Percentiles rank a stretch among this genome's conserved stretches.
phyloP scores from a whole-genome alignment of 2,888 invertebrate genomes.

The Trissolcus japonicus region DNA sequence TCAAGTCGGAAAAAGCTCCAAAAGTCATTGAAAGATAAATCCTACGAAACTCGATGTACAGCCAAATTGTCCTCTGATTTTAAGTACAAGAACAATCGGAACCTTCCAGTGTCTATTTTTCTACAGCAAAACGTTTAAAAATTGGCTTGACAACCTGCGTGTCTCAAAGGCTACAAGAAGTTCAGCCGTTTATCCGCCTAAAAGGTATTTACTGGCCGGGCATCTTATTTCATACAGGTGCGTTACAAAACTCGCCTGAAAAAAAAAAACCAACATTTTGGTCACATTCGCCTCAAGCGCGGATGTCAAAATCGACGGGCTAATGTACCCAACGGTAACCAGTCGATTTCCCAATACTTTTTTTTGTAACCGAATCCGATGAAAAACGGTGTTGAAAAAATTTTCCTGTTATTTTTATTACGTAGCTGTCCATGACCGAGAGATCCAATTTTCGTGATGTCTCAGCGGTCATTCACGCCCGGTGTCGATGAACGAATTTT shows the following conservation, averaged over 20 bases:
- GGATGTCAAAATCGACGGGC: slow-evolving; percentile 39
- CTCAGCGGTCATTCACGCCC: slow-evolving; percentile 36
- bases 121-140: slow-evolving; percentile 6
- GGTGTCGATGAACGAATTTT: slow-evolving; percentile 23
- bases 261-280: slow-evolving; percentile 39
- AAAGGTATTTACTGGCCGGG: slow-evolving; percentile 53
- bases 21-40: too few species aligned
- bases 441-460: slow-evolving; percentile 43
- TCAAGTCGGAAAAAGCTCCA: too few species aligned
- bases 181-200: slow-evolving; percentile 58
- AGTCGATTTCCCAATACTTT: slow-evolving; percentile 28
- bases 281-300: slow-evolving; percentile 31
- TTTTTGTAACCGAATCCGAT: slow-evolving; percentile 14
- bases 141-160: slow-evolving; percentile 63
- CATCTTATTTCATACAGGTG: slow-evolving; percentile 27
- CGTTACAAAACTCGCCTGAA: slow-evolving; percentile 31
- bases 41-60: too few species aligned
- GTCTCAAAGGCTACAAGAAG: slow-evolving; percentile 59
- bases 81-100: too few species aligned
- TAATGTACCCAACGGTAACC: slow-evolving; percentile 50
- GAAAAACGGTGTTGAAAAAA: slow-evolving; percentile 32
- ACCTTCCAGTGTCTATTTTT: too few species aligned
- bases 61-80: too few species aligned
- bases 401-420: slow-evolving; percentile 45
- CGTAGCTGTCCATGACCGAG: slow-evolving; percentile 31